Evolutionary conservation across 2,888 invertebrate species (phyloP), one percentile per base, ranked within the genome.

Genomic region (Drosophila recens): DNA sequence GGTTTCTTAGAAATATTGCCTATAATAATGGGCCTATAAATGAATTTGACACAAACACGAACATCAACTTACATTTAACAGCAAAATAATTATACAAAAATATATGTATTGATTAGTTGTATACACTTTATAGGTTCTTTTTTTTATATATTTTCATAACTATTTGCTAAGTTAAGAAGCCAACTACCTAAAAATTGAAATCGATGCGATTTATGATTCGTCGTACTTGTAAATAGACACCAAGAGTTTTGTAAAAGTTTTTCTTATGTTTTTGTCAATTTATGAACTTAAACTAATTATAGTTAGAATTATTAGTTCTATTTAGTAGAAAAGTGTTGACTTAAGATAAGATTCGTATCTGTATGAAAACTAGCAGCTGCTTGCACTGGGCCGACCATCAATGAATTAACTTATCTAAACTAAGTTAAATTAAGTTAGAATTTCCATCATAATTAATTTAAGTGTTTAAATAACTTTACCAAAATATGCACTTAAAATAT

Each of bases 181-280:
- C 64, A 66, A 72, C 88, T 88, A 89, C 72, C 75, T 87, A 57
- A 38, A 76, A 61, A 71, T 48, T 56, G 67, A 85, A 85, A 73
- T 83, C 77, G 75, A 77, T 86, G 58, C 73, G 74, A 74, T 68
- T 71, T 69, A 51, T 65, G 63, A 46, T 67, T 70, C 49, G 53
- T 71, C 46, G 45, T 48, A 58, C 59, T 67, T 83, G 85, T 82
- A 89, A 90, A 88, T 90, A 91, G 90, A 90, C 90, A 90, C 90
- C 87, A 89, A 90, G 90, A 80, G 89, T 87, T 89, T 73, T 79
- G 72, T 82, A 82, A 83, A 80, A 86, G 56, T 71, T 78, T 56
- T 52, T 52, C 71, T 15, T 54, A 71, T 81, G 52, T 52, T 56
- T 73, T 15, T 30, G 11, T 57, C 43, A 23, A 45, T n/a, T 56